These are phyloP conservation scores for Esox lucius DNA, from an alignment of 2,797 vertebrate species.

Conservation along the genomic window DNA sequence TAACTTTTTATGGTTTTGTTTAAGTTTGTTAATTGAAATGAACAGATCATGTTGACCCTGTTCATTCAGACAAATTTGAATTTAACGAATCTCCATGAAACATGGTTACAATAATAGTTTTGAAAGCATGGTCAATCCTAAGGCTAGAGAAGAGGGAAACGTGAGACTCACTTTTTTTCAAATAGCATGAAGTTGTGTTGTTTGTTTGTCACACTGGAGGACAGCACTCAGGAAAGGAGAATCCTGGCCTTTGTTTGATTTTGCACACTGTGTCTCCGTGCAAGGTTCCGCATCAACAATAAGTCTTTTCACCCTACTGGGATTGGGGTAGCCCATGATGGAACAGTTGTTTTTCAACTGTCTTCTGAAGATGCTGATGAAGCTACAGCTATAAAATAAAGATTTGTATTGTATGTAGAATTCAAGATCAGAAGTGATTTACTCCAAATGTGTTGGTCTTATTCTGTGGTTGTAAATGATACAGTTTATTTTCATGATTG, in stretches of 20 bases:
- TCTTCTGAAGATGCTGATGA: not conserved
- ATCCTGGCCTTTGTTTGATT: conserved; percentile 7
- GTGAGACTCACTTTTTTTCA: not conserved
- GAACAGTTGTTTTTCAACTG: not conserved
- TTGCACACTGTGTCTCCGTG: conserved; percentile 4
- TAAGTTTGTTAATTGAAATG: too few relatives aligned
- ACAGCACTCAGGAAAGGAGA: conserved; percentile 5
- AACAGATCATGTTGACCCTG: too few relatives aligned
- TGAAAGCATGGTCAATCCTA: too few relatives aligned
- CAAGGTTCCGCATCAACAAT: conserved; percentile 13
- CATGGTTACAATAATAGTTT: too few relatives aligned
- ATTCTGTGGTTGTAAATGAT: not conserved
- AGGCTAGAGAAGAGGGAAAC: not conserved
- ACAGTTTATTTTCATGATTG: not conserved
- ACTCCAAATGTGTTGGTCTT: not conserved
- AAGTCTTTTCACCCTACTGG: not conserved
- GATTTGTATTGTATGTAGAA: not conserved
- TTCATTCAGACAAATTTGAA: too few relatives aligned
- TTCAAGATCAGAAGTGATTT: not conserved
- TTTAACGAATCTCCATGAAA: too few relatives aligned
- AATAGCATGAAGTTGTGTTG: conserved; percentile 4
- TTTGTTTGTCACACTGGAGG: not conserved
- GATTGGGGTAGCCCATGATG: conserved; percentile 7
- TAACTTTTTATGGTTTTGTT: too few relatives aligned
- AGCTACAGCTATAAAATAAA: not conserved